Evolutionary conservation across 2,797 vertebrate genomes (phyloP), one percentile per base, ranked within the genome.

Genomic region (Kryptopterus vitreolus): DNA sequence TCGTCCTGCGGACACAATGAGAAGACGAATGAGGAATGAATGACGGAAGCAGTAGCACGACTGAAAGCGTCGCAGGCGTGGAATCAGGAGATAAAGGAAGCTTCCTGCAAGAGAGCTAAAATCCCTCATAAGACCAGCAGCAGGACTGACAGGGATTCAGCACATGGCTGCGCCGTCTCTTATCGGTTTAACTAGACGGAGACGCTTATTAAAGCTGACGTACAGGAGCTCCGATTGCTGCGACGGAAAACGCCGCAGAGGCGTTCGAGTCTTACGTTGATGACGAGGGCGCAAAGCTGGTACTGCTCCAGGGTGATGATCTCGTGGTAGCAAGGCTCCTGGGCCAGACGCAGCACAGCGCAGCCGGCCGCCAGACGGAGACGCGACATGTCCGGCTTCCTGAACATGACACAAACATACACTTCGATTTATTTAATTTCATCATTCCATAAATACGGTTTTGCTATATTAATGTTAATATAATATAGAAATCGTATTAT

Each of bases 291-390:
- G 66, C 97, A 99, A 50, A 99, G 94, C 90, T 98, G 97, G 89
- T 98, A 99, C 59, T 98, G 98, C 87, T 99, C 97, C 91, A 98
- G 91, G 0, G 97, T 98, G 93, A 99, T 96, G 90, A 98, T 99
- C 93, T 98, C 96, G 8, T 99, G 98, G 86, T 99, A 99, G 90
- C 98, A 99, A 22, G 97, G 97, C 84, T 99, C 98, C 88, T 99
- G 98, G 13, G 97, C 97, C 87, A 99, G 90, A 90, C 97, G 98
- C 86, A 99, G 94, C 86, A 99, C 90, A 46, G 96, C 96, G 74
- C 95, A 96, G 0, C 95, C 96, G 1, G 97, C 97, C 58, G 98
- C 97, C 83, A 99, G 92, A 61, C 98, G 92, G 87, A 99, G 90
- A 38, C 97, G 94, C 2, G 98, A 99, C 97, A 99, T 99, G 88